A percentile compares a stretch with the other conserved stretches of the same genome.
Conservation (phyloP, 2,113 vertebrate genomes). For the Lampris incognitus region DNA sequence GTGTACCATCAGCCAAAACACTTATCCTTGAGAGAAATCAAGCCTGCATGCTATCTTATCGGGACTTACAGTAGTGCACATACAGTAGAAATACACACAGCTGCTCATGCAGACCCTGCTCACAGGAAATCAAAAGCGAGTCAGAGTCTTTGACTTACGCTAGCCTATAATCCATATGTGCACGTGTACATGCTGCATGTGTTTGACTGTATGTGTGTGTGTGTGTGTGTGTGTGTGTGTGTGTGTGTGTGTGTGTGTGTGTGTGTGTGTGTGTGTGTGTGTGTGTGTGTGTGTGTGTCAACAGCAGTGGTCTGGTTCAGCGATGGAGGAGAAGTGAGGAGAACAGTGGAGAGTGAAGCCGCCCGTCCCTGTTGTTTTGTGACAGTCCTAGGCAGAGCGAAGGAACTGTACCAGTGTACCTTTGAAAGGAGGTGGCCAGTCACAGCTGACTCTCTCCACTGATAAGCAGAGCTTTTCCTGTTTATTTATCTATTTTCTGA, state of each 20-base stretch:
- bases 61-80: conserved; percentile 55
- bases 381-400: conserved; percentile 66
- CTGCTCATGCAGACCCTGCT: conserved; percentile 68
- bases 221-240: not conserved
- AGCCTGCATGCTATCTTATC: conserved; percentile 78
- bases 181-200: not conserved
- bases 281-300: conserved; percentile 2
- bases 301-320: conserved; percentile 21
- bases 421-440: conserved; percentile 57
- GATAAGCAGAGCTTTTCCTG: conserved; percentile 75
- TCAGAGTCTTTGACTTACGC: conserved; percentile 67
- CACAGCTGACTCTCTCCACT: conserved; percentile 69
- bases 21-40: conserved; percentile 77
- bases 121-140: conserved; percentile 69
- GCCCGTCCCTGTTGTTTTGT: conserved; percentile 68
- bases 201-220: conserved; percentile 29
- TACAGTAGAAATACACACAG: conserved; percentile 73
- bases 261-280: conserved; percentile 6
- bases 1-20: conserved; percentile 69
- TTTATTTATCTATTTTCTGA: not conserved
- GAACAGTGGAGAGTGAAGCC: not conserved
- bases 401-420: conserved; percentile 58
- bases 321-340: conserved; percentile 25
- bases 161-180: conserved; percentile 69
- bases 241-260: conserved; percentile 10